These are phyloP conservation scores for Melanophora roralis DNA, from an alignment of 2,888 invertebrate genomes.

Conservation along the genomic window DNA sequence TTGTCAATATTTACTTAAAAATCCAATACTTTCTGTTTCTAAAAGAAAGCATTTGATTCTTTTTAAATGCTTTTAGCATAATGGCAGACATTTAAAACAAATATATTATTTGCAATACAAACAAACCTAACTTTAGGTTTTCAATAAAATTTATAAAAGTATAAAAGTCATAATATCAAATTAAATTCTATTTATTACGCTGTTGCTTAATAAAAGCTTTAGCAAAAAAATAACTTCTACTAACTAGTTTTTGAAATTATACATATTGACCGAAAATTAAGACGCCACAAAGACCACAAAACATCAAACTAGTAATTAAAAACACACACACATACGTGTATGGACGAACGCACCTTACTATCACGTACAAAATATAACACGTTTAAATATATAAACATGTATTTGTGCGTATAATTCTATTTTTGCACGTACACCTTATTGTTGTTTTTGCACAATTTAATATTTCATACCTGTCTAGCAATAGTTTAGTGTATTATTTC, in stretches of 20 bases:
- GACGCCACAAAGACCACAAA: conserved; percentile 60
- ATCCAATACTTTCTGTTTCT: conserved; percentile 23
- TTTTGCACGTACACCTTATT: conserved; percentile 21
- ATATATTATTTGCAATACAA: too few relatives aligned
- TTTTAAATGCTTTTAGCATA: not conserved
- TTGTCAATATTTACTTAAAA: conserved; percentile 26
- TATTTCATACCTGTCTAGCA: conserved; percentile 14
- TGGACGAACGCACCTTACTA: not conserved
- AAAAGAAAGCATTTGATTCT: not conserved
- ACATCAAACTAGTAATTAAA: conserved; percentile 62
- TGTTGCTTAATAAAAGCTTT: not conserved
- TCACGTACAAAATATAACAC: not conserved
- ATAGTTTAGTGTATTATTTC: conserved; percentile 15
- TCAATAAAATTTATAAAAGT: too few relatives aligned
- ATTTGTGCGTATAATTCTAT: not conserved
- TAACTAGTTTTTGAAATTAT: conserved; percentile 49
- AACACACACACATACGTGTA: not conserved
- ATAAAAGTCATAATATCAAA: too few relatives aligned
- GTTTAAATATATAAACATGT: not conserved
- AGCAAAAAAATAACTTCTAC: not conserved
- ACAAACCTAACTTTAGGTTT: too few relatives aligned
- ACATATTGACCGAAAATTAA: conserved; percentile 60
- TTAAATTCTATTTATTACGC: too few relatives aligned
- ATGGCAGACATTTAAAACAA: too few relatives aligned
- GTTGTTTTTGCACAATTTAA: conserved; percentile 4